These are phyloP conservation scores for Siphonodentalium dalli DNA, from an alignment of 2,888 invertebrate genomes.

Conservation along the genomic window DNA sequence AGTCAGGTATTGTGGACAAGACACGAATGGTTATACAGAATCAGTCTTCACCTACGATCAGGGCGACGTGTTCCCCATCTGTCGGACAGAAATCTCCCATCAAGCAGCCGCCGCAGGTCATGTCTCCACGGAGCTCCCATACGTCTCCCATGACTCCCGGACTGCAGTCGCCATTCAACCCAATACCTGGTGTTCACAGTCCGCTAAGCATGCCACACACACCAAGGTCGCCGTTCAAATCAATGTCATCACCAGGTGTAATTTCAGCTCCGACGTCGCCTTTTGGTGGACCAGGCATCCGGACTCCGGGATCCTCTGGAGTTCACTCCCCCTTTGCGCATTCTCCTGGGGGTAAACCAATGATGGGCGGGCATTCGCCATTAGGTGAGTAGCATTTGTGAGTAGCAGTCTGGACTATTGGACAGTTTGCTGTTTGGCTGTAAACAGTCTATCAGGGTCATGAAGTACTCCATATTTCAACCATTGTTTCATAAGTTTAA, in stretches of 20 bases:
- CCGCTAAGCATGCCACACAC: conserved; percentile 26
- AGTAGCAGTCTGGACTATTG: too few relatives aligned
- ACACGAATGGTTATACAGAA: too few relatives aligned
- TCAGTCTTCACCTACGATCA: conserved; percentile 31
- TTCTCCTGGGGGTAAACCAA: too few relatives aligned
- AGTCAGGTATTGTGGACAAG: too few relatives aligned
- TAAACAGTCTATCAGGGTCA: too few relatives aligned
- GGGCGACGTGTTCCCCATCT: conserved; percentile 12
- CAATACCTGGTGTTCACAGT: conserved; percentile 30
- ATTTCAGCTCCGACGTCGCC: conserved; percentile 47
- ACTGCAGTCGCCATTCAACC: conserved; percentile 44
- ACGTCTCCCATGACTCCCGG: conserved; percentile 55
- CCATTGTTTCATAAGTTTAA: too few relatives aligned
- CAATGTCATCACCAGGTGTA: conserved; percentile 21
- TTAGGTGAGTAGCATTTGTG: conserved; percentile 2
- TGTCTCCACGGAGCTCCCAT: conserved; percentile 48
- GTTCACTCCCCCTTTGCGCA: conserved; percentile 27
- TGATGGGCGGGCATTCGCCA: too few relatives aligned
- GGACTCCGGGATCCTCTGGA: conserved; percentile 31
- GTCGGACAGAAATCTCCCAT: conserved; percentile 33
- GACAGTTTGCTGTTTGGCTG: too few relatives aligned
- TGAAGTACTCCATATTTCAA: too few relatives aligned
- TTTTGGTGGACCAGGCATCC: conserved; percentile 28
- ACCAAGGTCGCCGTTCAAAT: conserved; percentile 31
- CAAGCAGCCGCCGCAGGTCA: conserved; percentile 45